These are phyloP conservation scores for Premnoplex brunnescens DNA, from an alignment of 2,797 vertebrate species.

Conservation along the genomic window DNA sequence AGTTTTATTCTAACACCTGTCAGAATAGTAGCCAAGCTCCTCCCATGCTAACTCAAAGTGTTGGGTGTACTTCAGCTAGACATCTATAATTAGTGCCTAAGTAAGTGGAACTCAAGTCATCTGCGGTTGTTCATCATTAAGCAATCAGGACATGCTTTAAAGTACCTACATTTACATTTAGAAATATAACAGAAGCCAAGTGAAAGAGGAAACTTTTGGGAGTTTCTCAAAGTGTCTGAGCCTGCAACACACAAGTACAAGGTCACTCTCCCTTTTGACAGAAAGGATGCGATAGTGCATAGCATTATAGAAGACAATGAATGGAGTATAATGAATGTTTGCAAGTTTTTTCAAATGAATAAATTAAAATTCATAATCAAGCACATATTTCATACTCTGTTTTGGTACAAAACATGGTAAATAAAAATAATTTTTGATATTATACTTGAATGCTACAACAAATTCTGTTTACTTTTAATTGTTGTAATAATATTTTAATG, in stretches of 20 bases:
- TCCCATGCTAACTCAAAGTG: not conserved
- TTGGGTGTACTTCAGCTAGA: not conserved
- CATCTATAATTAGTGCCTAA: constrained; percentile 33
- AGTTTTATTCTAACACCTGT: not conserved
- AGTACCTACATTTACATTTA: constrained; percentile 5
- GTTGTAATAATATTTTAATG: not conserved
- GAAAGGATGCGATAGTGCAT: not conserved
- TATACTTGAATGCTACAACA: not conserved
- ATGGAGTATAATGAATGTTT: not conserved
- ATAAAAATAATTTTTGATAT: not conserved
- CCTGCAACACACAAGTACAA: not conserved
- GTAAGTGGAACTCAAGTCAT: not conserved
- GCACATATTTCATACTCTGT: not conserved
- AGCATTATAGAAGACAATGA: not conserved
- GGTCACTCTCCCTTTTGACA: not conserved
- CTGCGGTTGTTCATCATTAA: not conserved
- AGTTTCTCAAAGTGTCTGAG: not conserved
- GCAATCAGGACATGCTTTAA: constrained; percentile 3
- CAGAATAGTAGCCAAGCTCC: not conserved
- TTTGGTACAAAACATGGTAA: fast-evolving
- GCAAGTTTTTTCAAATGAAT: not conserved
- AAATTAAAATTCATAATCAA: not conserved
- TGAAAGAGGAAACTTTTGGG: not conserved
- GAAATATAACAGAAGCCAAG: not conserved
- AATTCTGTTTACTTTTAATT: not conserved